A percentile compares a stretch with the other conserved stretches of the same genome.
Evolutionary conservation across 2,797 vertebrate species (phyloP).

Genomic region (Bovichtus variegatus): DNA sequence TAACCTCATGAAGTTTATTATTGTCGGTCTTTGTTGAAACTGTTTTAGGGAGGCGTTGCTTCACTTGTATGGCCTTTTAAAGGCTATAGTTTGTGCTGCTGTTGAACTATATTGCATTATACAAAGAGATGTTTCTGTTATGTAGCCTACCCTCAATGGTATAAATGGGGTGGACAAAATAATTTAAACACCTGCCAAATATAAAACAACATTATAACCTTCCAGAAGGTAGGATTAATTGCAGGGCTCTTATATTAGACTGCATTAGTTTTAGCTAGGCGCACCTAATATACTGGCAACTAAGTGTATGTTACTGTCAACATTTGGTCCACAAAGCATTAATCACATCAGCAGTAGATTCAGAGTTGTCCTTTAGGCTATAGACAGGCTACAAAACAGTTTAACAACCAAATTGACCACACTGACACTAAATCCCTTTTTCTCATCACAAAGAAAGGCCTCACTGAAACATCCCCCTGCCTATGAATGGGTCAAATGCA

Average conservation of each 20-base stretch:
- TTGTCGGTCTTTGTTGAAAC: not conserved
- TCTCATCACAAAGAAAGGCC: not conserved
- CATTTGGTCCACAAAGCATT: not conserved
- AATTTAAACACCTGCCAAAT: not conserved
- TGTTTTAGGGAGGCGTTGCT: not conserved
- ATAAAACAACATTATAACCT: not conserved
- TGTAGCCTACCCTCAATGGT: not conserved
- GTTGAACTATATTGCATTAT: not conserved
- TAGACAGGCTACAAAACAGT: too few species aligned
- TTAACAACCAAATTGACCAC: not conserved
- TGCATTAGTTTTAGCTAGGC: not conserved
- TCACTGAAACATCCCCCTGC: not conserved
- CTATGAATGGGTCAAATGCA: not conserved
- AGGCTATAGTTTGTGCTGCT: too few species aligned
- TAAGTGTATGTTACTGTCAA: not conserved
- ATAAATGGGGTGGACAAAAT: not conserved
- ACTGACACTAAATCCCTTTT: not conserved
- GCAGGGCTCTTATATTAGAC: not conserved
- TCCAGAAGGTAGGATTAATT: not conserved
- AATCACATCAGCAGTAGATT: not conserved
- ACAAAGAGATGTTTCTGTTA: not conserved
- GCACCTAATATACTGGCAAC: not conserved
- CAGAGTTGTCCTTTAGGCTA: constrained; percentile 1
- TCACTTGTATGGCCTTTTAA: not conserved
- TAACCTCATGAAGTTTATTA: not conserved